Evolutionary conservation across 2,113 vertebrate genomes (phyloP), one percentile per base, ranked within the genome.

Genomic region (Oncorhynchus masou): DNA sequence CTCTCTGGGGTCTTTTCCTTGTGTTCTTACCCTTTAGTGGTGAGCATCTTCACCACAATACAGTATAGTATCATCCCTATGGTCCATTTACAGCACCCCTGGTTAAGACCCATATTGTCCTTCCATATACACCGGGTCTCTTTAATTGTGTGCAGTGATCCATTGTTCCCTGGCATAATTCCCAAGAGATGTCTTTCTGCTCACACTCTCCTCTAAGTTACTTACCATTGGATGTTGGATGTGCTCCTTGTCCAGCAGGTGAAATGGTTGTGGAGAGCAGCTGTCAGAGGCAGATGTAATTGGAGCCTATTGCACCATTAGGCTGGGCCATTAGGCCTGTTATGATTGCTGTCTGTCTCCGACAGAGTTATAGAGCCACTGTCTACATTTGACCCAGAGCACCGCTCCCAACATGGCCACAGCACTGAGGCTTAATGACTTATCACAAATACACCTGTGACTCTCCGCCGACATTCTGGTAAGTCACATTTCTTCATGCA

Each of bases 281-380:
- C 59, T 62, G 59, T 8, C 59, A 62, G 59, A 20, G 59, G 5
- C 59, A 16, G 59, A 3, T 62, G 59, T 62, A 62, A 62, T 62
- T 62, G 59, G 59, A 62, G 59, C 59, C 59, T n/a, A 62, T 62
- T 24, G 59, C 59, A 62, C 59, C 59, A 62, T 62, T 60, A 60
- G 19, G 59, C 20, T 4, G n/a, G 59, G 59, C 59, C 59, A 60
- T 60, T 62, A 62, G 59, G 59, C n/a, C 19, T 22, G 59, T 62
- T 62, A 62, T n/a, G 19, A 62, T 62, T 5, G 59, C 59, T 62
- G 59, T 62, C 59, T 22, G n/a, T 62, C 59, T 22, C 59, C n/a
- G n/a, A 62, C 59, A 24, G 59, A 62, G 19, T 22, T 62, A 20
- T 62, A 62, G 19, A 62, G 59, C 19, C 59, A 62, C 59, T 62